Conservation (phyloP, 2,888 invertebrate species). For the Polyommatus icarus region DNA sequence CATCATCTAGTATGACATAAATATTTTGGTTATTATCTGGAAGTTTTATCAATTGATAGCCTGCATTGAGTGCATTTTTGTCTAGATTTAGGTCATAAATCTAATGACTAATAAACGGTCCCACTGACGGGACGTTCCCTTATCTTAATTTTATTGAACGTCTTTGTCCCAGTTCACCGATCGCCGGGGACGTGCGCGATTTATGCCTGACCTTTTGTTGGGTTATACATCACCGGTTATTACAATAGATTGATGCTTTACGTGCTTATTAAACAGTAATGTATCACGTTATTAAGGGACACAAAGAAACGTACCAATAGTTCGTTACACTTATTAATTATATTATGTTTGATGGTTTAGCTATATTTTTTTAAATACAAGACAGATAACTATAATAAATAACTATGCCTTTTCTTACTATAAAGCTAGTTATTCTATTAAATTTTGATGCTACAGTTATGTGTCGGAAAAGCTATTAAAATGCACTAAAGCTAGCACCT, state of each 20-base stretch:
- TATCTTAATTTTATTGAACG: constrained; percentile 69
- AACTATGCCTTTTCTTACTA: no score
- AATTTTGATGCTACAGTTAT: no score
- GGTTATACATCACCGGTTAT: constrained; percentile 77
- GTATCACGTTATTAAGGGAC: background rate
- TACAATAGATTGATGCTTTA: constrained; percentile 70
- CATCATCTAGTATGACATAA: no score
- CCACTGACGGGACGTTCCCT: background rate
- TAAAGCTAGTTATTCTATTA: no score
- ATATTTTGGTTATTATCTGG: no score
- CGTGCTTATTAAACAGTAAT: background rate
- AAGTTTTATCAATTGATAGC: no score
- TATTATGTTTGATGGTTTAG: no score
- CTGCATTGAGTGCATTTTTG: background rate
- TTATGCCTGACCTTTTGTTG: constrained; percentile 75
- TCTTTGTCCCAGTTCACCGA: constrained; percentile 72
- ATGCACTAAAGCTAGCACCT: background rate
- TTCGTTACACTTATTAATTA: no score
- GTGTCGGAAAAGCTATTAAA: background rate
- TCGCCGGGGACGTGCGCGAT: constrained; percentile 65
- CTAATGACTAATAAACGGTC: background rate
- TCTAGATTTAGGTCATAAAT: background rate
- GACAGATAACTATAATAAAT: no score
- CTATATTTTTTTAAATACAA: no score
- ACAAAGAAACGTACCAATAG: no score